phyloP scores from a whole-genome alignment of 2,888 invertebrate species.

The Cinara cedri region DNA sequence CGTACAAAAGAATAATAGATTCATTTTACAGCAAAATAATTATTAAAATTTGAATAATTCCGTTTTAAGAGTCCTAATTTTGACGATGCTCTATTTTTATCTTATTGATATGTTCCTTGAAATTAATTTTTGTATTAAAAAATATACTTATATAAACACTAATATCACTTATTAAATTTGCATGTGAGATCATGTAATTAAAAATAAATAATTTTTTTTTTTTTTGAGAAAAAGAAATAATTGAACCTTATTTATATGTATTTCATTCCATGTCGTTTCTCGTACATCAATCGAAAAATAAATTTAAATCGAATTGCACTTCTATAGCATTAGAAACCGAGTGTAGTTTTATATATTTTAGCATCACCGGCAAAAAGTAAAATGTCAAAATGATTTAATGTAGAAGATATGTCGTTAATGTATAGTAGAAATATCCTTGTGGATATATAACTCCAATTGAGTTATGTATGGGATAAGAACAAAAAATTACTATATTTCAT shows the following conservation, averaged over 20 bases:
- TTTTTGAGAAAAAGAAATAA: neutral
- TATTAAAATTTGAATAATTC: neutral
- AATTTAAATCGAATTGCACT: neutral
- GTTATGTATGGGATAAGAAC: neutral
- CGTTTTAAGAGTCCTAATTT: neutral
- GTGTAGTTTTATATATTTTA: too few species aligned
- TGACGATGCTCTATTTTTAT: neutral
- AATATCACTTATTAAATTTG: conserved; percentile 9
- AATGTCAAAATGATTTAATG: neutral
- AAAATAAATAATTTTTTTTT: neutral
- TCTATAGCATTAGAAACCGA: neutral
- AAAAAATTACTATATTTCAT: conserved; percentile 17
- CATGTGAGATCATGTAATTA: neutral
- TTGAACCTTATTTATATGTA: conserved; percentile 6
- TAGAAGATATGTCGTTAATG: neutral
- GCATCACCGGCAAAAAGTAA: too few species aligned
- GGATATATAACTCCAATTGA: neutral
- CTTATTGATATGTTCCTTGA: neutral
- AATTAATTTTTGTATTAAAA: conserved; percentile 25
- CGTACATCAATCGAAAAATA: neutral
- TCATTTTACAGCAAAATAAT: neutral
- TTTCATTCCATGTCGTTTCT: conserved; percentile 9
- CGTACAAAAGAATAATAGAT: neutral
- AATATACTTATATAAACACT: conserved; percentile 3
- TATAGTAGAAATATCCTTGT: neutral